These are phyloP conservation scores for Embiotoca jacksoni DNA, from an alignment of 2,113 vertebrate genomes.

Conservation along the genomic window DNA sequence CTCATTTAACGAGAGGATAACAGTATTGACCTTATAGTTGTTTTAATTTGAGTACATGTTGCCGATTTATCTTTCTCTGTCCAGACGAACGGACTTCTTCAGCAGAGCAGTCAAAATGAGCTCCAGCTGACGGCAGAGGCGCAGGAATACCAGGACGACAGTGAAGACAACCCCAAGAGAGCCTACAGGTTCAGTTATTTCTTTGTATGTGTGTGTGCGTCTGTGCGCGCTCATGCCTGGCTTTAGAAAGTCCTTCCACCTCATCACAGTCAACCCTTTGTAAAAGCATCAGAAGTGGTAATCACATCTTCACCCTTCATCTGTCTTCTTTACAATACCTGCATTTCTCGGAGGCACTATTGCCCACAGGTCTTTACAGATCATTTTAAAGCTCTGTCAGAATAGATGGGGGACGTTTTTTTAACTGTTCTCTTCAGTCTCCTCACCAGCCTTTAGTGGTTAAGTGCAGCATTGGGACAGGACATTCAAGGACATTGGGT, in stretches of 20 bases:
- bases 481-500: background rate
- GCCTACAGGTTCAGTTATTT: conserved; percentile 87
- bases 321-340: background rate
- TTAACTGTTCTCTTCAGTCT: background rate
- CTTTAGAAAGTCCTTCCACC: background rate
- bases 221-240: background rate
- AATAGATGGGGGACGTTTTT: background rate
- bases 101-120: conserved; percentile 87
- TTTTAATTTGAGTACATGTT: background rate
- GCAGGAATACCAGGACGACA: conserved; percentile 90
- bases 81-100: conserved; percentile 91
- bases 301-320: background rate
- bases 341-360: too few relatives aligned
- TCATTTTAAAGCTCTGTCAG: background rate
- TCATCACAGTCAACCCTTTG: background rate
- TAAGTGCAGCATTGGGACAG: background rate
- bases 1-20: too few relatives aligned
- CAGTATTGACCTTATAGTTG: too few relatives aligned
- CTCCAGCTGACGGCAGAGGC: conserved; percentile 87
- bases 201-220: background rate
- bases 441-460: background rate
- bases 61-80: conserved; percentile 49
- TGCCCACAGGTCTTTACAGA: background rate
- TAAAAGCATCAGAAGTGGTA: background rate
- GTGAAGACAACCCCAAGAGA: conserved; percentile 92